These are phyloP conservation scores for Xiphorhynchus erythropygius DNA, from an alignment of 2,797 vertebrate species.

Conservation along the genomic window DNA sequence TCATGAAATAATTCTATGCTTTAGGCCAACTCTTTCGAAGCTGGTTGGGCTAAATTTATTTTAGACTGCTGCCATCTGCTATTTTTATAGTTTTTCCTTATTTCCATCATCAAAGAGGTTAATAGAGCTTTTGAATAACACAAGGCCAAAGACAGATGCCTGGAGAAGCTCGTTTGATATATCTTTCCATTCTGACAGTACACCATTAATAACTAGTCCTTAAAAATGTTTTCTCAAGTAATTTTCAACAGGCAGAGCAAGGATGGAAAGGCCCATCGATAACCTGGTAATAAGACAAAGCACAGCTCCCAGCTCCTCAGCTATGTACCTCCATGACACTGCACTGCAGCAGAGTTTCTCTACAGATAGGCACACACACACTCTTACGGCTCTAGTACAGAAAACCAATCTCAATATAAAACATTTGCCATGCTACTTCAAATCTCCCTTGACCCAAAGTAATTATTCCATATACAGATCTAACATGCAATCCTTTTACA, in stretches of 20 bases:
- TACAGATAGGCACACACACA: neutral
- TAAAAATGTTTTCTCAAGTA: constrained; percentile 34
- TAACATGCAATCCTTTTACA: neutral
- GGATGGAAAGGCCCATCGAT: neutral
- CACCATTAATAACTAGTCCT: constrained; percentile 12
- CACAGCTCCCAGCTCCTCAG: neutral
- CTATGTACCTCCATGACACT: neutral
- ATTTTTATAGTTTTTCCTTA: constrained; percentile 4
- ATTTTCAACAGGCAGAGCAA: constrained; percentile 5
- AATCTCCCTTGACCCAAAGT: neutral
- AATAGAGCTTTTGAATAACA: constrained; percentile 48
- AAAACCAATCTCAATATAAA: neutral
- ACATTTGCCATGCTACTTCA: neutral
- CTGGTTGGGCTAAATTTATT: neutral
- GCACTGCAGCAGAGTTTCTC: neutral
- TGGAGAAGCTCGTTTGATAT: neutral
- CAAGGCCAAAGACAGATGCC: neutral
- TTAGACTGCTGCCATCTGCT: neutral
- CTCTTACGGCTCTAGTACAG: fast-evolving
- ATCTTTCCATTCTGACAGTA: constrained; percentile 5
- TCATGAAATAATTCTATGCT: neutral
- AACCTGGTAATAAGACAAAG: neutral
- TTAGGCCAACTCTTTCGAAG: neutral
- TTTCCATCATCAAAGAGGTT: constrained; percentile 7
- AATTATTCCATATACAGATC: neutral